phyloP scores from a whole-genome alignment of 1,140 invertebrate species.

The Whitmania pigra region DNA sequence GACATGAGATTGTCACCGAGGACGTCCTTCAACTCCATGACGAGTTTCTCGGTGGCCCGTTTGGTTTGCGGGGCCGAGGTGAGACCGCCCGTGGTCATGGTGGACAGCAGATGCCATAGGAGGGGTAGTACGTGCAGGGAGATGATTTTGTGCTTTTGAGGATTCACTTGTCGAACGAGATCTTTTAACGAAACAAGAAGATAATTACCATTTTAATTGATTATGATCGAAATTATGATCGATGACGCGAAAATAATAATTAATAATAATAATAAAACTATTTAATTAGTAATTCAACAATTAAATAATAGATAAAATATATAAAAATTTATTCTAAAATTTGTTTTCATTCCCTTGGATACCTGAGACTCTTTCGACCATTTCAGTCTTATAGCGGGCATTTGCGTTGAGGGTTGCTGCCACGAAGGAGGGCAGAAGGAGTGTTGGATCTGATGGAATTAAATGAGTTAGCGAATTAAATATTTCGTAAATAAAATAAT shows the following conservation, averaged over 20 bases:
- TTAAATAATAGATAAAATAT: not conserved
- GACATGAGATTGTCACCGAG: not conserved
- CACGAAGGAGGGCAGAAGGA: conserved; percentile 37
- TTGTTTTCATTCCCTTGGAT: not conserved
- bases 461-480: not conserved
- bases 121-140: not conserved
- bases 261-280: no score
- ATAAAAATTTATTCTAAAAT: not conserved
- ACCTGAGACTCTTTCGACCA: conserved; percentile 40
- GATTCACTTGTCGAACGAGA: conserved; percentile 7
- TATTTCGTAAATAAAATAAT: not conserved
- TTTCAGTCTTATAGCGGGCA: conserved; percentile 37
- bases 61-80: not conserved
- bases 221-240: no score
- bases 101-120: not conserved
- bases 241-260: no score
- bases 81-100: not conserved
- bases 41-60: not conserved
- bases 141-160: not conserved
- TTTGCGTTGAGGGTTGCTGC: conserved; percentile 36
- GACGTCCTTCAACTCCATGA: not conserved
- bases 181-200: not conserved
- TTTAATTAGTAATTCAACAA: no score
- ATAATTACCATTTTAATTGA: not conserved
- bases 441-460: conserved; percentile 31